These are phyloP conservation scores for Odontamblyopus lacepedii DNA, from an alignment of 2,797 vertebrate species.

Conservation along the genomic window DNA sequence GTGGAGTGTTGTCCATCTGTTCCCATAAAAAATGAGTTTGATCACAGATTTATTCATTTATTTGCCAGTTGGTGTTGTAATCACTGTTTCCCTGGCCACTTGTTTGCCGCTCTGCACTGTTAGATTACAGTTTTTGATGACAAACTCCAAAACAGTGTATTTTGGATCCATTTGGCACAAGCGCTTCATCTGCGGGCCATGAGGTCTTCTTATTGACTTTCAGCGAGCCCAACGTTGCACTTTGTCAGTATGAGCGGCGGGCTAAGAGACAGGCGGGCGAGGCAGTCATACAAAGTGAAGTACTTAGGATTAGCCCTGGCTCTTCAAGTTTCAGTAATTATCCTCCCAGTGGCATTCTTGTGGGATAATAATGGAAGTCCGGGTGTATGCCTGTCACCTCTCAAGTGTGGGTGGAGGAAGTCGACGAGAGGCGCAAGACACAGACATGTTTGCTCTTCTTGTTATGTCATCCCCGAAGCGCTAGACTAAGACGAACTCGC, in stretches of 20 bases:
- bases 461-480: constrained; percentile 73
- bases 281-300: constrained; percentile 80
- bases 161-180: constrained; percentile 58
- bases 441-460: constrained; percentile 78
- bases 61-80: constrained; percentile 25
- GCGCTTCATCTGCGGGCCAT: constrained; percentile 57
- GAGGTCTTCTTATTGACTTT: constrained; percentile 75
- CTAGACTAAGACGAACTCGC: constrained; percentile 62
- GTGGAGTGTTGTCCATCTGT: constrained; percentile 24
- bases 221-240: constrained; percentile 66
- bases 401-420: constrained; percentile 80
- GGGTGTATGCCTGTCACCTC: constrained; percentile 79
- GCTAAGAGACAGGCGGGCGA: constrained; percentile 75
- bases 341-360: constrained; percentile 80
- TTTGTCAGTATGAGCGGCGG: constrained; percentile 76
- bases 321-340: constrained; percentile 84
- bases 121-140: constrained; percentile 57
- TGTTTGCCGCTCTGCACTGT: constrained; percentile 38
- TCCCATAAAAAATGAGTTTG: constrained; percentile 21
- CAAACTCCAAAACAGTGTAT: constrained; percentile 58
- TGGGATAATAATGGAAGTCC: constrained; percentile 79
- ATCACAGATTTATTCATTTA: constrained; percentile 33
- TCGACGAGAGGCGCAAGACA: constrained; percentile 66
- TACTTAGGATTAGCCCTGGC: constrained; percentile 80
- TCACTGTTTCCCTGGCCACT: constrained; percentile 32